A percentile compares a stretch with the other conserved stretches of the same genome.
Conservation (phyloP, 1,140 invertebrate species). For the Drosophila pectinifera region DNA sequence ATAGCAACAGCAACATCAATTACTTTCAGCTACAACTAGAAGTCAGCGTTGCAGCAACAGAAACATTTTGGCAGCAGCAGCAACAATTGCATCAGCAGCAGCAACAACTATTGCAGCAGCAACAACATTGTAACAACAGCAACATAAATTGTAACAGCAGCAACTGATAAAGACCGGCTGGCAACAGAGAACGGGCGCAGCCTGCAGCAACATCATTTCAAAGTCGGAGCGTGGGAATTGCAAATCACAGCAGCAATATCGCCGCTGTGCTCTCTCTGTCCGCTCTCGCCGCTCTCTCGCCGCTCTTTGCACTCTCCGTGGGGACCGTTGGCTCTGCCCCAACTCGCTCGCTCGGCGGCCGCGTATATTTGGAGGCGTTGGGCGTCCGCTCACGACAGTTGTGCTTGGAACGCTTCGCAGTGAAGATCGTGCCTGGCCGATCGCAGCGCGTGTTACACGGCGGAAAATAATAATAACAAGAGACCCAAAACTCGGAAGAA, state of each 20-base stretch:
- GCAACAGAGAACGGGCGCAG: slow-evolving; percentile 46
- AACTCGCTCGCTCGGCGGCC: slow-evolving; percentile 14
- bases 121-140: slow-evolving; percentile 9
- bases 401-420: slow-evolving; percentile 84
- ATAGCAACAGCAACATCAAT: slow-evolving; percentile 11
- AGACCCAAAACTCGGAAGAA: slow-evolving; percentile 38
- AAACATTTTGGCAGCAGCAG: slow-evolving; percentile 6
- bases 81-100: slow-evolving; percentile 16
- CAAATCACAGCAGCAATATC: slow-evolving; percentile 64
- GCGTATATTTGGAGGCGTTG: slow-evolving; percentile 71
- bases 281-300: slow-evolving; percentile 49
- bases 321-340: slow-evolving; percentile 19
- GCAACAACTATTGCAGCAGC: slow-evolving; percentile 1
- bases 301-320: slow-evolving; percentile 37
- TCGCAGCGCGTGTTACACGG: slow-evolving; percentile 54
- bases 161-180: slow-evolving; percentile 73
- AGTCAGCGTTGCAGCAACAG: slow-evolving; percentile 3
- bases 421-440: slow-evolving; percentile 76
- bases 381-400: slow-evolving; percentile 70
- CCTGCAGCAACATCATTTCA: slow-evolving; percentile 57
- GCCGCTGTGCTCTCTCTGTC: slow-evolving; percentile 18
- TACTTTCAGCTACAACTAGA: background rate
- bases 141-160: slow-evolving; percentile 5
- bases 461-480: slow-evolving; percentile 32
- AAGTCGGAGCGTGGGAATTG: slow-evolving; percentile 79